Evolutionary conservation across 1,140 invertebrate species (phyloP).

Genomic region (Bombus waltoni): DNA sequence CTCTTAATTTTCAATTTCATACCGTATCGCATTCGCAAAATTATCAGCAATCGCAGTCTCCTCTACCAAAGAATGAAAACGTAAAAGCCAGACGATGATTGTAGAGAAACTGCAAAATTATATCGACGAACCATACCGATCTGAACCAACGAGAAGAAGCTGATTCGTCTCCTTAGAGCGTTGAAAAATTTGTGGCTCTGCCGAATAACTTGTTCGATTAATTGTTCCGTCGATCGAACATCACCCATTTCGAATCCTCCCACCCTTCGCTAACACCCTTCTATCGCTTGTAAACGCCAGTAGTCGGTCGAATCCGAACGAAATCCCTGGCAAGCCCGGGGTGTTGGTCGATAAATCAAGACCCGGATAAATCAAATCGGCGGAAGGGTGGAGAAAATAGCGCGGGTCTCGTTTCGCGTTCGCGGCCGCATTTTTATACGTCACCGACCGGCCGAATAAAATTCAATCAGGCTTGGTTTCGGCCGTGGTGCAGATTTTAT

Average conservation of each 20-base stretch:
- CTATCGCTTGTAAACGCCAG: slow-evolving; percentile 36
- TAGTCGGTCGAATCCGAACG: slow-evolving; percentile 15
- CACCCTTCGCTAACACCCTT: neutral
- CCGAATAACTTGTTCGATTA: slow-evolving; percentile 26
- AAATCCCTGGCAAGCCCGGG: slow-evolving; percentile 11
- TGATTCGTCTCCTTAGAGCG: neutral
- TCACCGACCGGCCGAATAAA: slow-evolving; percentile 34
- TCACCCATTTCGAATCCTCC: neutral
- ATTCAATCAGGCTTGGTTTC: slow-evolving; percentile 40
- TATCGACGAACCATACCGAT: neutral
- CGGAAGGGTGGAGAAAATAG: slow-evolving; percentile 15
- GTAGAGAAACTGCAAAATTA: neutral
- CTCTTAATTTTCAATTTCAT: neutral
- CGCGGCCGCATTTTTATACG: slow-evolving; percentile 44
- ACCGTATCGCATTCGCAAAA: neutral
- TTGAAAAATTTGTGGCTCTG: slow-evolving; percentile 25
- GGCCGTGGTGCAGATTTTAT: slow-evolving; percentile 16
- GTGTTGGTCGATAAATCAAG: slow-evolving; percentile 43
- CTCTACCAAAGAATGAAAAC: neutral
- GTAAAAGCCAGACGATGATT: neutral
- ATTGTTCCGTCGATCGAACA: slow-evolving; percentile 40
- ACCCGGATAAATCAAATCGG: slow-evolving; percentile 44
- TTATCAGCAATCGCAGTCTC: neutral
- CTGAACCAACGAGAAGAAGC: no score
- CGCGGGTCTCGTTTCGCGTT: neutral